phyloP scores from a whole-genome alignment of 2,888 invertebrate genomes.

The Iphiclides podalirius region DNA sequence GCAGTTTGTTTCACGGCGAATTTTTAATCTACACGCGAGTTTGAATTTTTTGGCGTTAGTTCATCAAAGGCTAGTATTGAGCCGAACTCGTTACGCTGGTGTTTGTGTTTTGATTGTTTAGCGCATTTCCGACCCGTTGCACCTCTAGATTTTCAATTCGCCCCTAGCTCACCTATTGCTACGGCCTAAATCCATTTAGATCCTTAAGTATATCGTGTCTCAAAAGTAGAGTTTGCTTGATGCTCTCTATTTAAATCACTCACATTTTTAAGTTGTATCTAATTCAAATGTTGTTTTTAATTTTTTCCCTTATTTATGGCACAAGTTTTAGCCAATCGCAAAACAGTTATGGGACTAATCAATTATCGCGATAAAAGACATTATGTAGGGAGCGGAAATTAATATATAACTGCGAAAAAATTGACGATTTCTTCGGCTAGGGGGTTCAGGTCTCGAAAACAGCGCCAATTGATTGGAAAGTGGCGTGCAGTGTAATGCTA shows the following conservation, averaged over 20 bases:
- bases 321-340: slow-evolving; percentile 9
- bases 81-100: background rate
- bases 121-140: slow-evolving; percentile 6
- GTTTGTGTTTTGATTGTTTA: slow-evolving; percentile 20
- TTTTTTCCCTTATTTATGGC: slow-evolving; percentile 3
- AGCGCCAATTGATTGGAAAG: background rate
- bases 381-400: slow-evolving; percentile 24
- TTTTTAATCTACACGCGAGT: slow-evolving; percentile 12
- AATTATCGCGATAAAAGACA: slow-evolving; percentile 15
- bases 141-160: slow-evolving; percentile 17
- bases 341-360: background rate
- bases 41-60: slow-evolving; percentile 1
- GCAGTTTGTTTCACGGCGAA: background rate
- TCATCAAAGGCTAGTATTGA: background rate
- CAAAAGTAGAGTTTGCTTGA: slow-evolving; percentile 22
- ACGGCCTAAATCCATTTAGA: slow-evolving; percentile 21
- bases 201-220: slow-evolving; percentile 16
- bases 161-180: slow-evolving; percentile 9
- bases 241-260: no score
- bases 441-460: no score
- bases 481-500: slow-evolving; percentile 36
- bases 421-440: slow-evolving; percentile 1
- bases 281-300: slow-evolving; percentile 11
- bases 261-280: slow-evolving; percentile 10
- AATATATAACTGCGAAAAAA: slow-evolving; percentile 40